Conservation (phyloP, 2,888 invertebrate genomes). For the Hyppa rectilinea region DNA sequence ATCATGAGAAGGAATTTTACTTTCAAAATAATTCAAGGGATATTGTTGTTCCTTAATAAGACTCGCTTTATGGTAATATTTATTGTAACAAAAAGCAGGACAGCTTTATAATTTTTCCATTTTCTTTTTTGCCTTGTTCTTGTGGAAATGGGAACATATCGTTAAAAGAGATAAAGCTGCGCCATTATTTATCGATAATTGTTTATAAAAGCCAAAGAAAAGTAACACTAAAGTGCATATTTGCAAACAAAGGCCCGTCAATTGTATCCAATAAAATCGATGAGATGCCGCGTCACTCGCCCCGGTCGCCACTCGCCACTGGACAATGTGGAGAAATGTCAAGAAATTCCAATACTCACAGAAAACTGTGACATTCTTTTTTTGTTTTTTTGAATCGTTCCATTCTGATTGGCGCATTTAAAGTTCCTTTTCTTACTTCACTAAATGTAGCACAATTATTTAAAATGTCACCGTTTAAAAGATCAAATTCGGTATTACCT, state of each 20-base stretch:
- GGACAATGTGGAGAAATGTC: slow-evolving; percentile 82
- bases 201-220: slow-evolving; percentile 70
- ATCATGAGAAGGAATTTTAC: slow-evolving; percentile 74
- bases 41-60: slow-evolving; percentile 60
- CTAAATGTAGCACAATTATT: slow-evolving; percentile 62
- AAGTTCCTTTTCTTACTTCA: slow-evolving; percentile 59
- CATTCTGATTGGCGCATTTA: slow-evolving; percentile 59
- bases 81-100: slow-evolving; percentile 57
- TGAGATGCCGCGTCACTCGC: slow-evolving; percentile 79
- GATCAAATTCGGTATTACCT: slow-evolving; percentile 67
- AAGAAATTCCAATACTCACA: slow-evolving; percentile 69
- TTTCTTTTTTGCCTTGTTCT: slow-evolving; percentile 56
- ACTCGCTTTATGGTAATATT: slow-evolving; percentile 48
- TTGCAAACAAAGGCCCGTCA: slow-evolving; percentile 86
- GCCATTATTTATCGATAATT: slow-evolving; percentile 74
- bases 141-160: slow-evolving; percentile 62
- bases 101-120: slow-evolving; percentile 62
- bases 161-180: slow-evolving; percentile 69
- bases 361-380: slow-evolving; percentile 73
- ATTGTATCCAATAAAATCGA: slow-evolving; percentile 84
- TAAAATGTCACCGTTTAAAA: slow-evolving; percentile 59
- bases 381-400: slow-evolving; percentile 68
- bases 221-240: slow-evolving; percentile 74
- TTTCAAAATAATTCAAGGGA: slow-evolving; percentile 65
- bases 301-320: slow-evolving; percentile 69